Conservation (phyloP, 2,797 vertebrate species). For the Crocodylus rhombifer region DNA sequence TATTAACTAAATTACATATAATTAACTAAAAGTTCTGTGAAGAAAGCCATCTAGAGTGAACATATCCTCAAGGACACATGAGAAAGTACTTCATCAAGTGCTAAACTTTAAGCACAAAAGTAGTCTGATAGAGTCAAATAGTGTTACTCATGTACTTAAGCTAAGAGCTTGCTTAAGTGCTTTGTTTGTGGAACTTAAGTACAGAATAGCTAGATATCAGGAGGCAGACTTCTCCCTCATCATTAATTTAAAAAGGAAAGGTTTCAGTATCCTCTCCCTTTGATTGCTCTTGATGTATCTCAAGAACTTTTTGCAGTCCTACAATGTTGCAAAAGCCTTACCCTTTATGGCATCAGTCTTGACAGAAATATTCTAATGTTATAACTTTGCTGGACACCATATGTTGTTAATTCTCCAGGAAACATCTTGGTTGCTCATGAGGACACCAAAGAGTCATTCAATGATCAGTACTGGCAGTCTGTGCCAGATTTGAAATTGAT, state of each 20-base stretch:
- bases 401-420: background rate
- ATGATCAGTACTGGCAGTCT: background rate
- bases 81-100: slow-evolving; percentile 73
- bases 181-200: slow-evolving; percentile 27
- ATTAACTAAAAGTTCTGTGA: slow-evolving; percentile 71
- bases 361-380: background rate
- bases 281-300: background rate
- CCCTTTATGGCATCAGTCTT: background rate
- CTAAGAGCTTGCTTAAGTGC: slow-evolving; percentile 31
- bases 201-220: background rate
- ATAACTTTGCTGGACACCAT: background rate
- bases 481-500: background rate
- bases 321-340: background rate
- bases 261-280: background rate
- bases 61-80: slow-evolving; percentile 66
- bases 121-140: slow-evolving; percentile 52
- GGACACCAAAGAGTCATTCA: background rate
- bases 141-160: slow-evolving; percentile 55
- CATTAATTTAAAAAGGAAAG: slow-evolving; percentile 32
- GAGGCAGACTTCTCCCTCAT: slow-evolving; percentile 38
- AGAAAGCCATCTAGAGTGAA: slow-evolving; percentile 71
- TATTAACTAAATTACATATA: slow-evolving; percentile 12
- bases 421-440: background rate
- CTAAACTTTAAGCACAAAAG: slow-evolving; percentile 71
- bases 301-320: background rate